A percentile compares a stretch with the other conserved stretches of the same genome.
Conservation (phyloP, 2,113 vertebrate genomes). For the Gallinago media region DNA sequence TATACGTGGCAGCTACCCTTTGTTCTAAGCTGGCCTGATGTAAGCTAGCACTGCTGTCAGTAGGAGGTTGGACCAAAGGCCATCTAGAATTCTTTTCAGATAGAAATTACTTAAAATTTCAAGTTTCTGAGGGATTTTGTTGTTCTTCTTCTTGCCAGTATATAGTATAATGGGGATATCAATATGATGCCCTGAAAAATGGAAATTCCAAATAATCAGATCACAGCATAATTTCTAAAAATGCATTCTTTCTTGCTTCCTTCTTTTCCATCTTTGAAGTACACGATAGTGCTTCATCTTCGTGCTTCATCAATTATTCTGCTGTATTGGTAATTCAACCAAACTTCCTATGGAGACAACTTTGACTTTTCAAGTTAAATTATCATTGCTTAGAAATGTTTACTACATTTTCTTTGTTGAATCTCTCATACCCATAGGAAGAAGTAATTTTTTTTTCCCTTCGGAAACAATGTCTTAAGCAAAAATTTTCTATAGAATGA, state of each 20-base stretch:
- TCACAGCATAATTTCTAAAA: background rate
- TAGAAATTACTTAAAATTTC: background rate
- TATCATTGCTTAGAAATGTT: conserved; percentile 3
- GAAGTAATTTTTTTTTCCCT: background rate
- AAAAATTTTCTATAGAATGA: background rate
- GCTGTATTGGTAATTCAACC: background rate
- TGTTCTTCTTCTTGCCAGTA: background rate
- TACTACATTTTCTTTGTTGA: background rate
- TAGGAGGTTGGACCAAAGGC: background rate
- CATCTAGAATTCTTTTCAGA: background rate
- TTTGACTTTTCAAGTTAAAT: conserved; percentile 22
- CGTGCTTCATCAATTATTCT: background rate
- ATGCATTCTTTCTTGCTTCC: background rate
- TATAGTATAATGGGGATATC: conserved; percentile 6
- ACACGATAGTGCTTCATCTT: background rate
- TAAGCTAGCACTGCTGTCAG: background rate
- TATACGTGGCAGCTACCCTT: background rate
- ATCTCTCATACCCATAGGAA: background rate
- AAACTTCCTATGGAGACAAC: background rate
- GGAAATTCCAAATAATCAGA: conserved; percentile 40
- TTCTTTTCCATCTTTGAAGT: background rate
- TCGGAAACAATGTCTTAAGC: background rate
- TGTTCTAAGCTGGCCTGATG: background rate
- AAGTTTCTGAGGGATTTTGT: background rate
- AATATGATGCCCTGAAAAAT: conserved; percentile 38